Evolutionary conservation across 2,888 invertebrate genomes (phyloP), one percentile per base, ranked within the genome.

Genomic region (Dusona sp.): DNA sequence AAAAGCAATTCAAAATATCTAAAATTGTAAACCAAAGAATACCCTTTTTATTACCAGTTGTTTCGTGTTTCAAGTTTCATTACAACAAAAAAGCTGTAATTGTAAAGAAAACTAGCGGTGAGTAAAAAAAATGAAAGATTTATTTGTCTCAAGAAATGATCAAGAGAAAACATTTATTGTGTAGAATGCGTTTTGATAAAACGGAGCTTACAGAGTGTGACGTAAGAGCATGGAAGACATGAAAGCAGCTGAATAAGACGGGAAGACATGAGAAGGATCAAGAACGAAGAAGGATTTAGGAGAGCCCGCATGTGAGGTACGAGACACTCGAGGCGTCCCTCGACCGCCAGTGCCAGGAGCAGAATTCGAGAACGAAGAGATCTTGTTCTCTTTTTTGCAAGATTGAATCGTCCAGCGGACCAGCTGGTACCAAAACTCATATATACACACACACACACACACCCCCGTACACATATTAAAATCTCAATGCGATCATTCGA

Each of bases 291-390:
- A 77, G 70, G 70, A 80, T 75, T 64, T 61, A 42, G 83, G 79
- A 74, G 74, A 57, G 75, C 92, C 91, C 92, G 92, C 91, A 91
- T 92, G 89, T 89, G 91, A 92, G 90, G 91, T 90, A 88, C 89
- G 90, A 92, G 90, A 90, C 89, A 89, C 88, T 87, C 87, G 87
- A 57, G 78, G 81, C 51, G 84, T 61, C 82, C 74, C 67, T 75
- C 82, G 68, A 82, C 61, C 68, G 75, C 57, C 54, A 79, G n/a
- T n/a, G n/a, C n/a, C 68, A 65, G 65, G 16, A 45, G 65, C 42
- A 42, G 57, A 67, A 57, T 29, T 25, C 36, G 38, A 9, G 67
- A 48, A 54, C 42, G 51, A 29, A 68, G 68, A 36, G 61, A 77
- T 84, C 83, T 74, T 48, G 48, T 79, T 80, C 64, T 83, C 70